Evolutionary conservation across 2,797 vertebrate species (phyloP).

Genomic region (Lacerta bilineata): DNA sequence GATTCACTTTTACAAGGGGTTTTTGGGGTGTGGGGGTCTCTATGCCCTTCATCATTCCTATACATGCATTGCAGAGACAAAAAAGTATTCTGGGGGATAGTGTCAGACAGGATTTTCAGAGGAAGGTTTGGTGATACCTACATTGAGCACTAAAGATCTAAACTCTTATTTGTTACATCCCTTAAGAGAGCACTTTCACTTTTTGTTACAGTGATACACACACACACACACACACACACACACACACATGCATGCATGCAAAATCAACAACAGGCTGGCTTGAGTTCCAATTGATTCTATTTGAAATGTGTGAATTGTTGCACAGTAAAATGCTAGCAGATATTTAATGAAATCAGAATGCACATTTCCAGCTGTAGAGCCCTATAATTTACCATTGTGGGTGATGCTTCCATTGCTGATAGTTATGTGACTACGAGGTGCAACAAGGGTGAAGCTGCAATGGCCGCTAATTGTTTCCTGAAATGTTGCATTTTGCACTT

Average conservation of each 20-base stretch:
- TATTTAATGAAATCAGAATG: slow-evolving; percentile 55
- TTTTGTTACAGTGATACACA: accelerated
- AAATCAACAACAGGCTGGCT: too few relatives aligned
- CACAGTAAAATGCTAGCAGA: background rate
- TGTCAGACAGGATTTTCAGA: background rate
- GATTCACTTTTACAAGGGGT: too few relatives aligned
- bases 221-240: background rate
- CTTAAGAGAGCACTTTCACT: too few relatives aligned
- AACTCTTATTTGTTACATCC: slow-evolving; percentile 8
- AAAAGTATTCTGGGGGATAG: background rate
- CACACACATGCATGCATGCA: too few relatives aligned
- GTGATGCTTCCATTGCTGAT: slow-evolving; percentile 51
- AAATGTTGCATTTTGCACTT: slow-evolving; percentile 10
- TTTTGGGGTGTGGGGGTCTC: too few relatives aligned
- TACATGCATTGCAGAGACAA: too few relatives aligned
- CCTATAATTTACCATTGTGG: slow-evolving; percentile 60
- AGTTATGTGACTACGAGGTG: slow-evolving; percentile 25
- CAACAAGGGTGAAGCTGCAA: background rate
- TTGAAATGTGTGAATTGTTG: accelerated
- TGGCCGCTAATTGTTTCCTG: slow-evolving; percentile 61
- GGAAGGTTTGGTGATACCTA: background rate
- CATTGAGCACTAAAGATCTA: background rate
- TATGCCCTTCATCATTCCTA: background rate
- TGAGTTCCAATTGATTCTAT: background rate
- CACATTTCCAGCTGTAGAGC: background rate